Percentiles rank a stretch among this genome's conserved stretches.
Evolutionary conservation across 2,888 invertebrate species (phyloP).

Genomic region (Netelia virgata): DNA sequence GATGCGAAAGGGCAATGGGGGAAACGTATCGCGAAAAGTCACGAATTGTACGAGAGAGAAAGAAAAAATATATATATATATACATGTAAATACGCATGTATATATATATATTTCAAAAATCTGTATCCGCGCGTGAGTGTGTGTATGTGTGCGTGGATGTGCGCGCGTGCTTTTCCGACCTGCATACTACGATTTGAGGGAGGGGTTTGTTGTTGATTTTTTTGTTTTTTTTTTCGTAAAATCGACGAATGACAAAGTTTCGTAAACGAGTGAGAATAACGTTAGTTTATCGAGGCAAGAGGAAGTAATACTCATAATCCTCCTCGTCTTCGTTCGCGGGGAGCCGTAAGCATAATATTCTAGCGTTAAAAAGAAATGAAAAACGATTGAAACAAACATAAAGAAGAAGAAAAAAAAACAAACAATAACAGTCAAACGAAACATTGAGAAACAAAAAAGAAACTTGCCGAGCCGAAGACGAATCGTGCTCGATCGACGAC

Average conservation of each 20-base stretch:
- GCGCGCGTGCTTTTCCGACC: neutral
- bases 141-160: conserved; percentile 23
- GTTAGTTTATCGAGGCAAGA: conserved; percentile 56
- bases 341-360: conserved; percentile 57
- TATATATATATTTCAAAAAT: conserved; percentile 5
- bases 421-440: conserved; percentile 25
- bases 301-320: conserved; percentile 8
- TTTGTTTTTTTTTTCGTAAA: conserved; percentile 8
- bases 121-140: neutral
- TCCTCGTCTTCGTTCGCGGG: conserved; percentile 23
- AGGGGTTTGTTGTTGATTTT: neutral
- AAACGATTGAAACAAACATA: conserved; percentile 10
- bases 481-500: neutral
- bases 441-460: conserved; percentile 16
- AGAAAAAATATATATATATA: conserved; percentile 21
- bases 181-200: conserved; percentile 21
- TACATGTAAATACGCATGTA: neutral
- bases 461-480: neutral
- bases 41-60: conserved; percentile 42
- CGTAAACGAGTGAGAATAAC: conserved; percentile 44
- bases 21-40: conserved; percentile 13
- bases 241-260: conserved; percentile 18
- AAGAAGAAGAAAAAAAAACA: conserved; percentile 17
- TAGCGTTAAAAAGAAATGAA: conserved; percentile 33
- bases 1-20: conserved; percentile 11